Evolutionary conservation across 2,113 vertebrate genomes (phyloP), one percentile per base, ranked within the genome.

Genomic region (Prionailurus bengalensis): DNA sequence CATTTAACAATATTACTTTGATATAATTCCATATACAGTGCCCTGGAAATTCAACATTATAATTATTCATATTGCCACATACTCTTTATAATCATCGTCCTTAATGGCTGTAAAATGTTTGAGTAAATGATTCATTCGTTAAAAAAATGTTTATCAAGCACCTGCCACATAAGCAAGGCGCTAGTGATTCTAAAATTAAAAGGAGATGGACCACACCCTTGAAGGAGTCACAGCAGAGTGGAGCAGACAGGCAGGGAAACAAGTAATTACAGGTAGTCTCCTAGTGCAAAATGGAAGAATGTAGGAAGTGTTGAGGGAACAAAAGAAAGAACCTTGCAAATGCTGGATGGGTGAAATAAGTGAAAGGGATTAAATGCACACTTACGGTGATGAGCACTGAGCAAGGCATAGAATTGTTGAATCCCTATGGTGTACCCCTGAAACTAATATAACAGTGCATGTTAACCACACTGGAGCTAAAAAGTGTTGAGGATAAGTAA

Each of bases 61-160:
- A 78, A 65, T 73, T 53, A 89, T 78, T 78, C 31, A 55, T 29
- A n/a, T 80, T 83, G 58, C 8, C 61, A 89, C 17, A 73, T 45
- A 25, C 11, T 82, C 48, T 93, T 91, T 71, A 79, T 82, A 84
- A 91, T 55, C 21, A 91, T 53, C 17, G 58, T 95, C 66, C 51
- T 94, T 89, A 68, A 76, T 61, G 86, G 63, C 73, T 83, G 4
- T 68, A 70, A 80, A 89, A 91, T 63, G 27, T 55, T 23, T 68
- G 25, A 96, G n/a, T 82, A 80, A 95, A 58, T 58, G 74, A 87
- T 79, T 92, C 92, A 81, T 58, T 76, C 14, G 76, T 51, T 92
- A 83, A 89, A 80, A 81, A 95, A 88, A 65, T 94, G 96, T 82
- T 93, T 97, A 92, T 42, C n/a, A 95, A 86, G 21, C 31, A 94